Percentiles rank a stretch among this genome's conserved stretches.
phyloP scores from a whole-genome alignment of 2,113 vertebrate species.

The Donacobius atricapilla region DNA sequence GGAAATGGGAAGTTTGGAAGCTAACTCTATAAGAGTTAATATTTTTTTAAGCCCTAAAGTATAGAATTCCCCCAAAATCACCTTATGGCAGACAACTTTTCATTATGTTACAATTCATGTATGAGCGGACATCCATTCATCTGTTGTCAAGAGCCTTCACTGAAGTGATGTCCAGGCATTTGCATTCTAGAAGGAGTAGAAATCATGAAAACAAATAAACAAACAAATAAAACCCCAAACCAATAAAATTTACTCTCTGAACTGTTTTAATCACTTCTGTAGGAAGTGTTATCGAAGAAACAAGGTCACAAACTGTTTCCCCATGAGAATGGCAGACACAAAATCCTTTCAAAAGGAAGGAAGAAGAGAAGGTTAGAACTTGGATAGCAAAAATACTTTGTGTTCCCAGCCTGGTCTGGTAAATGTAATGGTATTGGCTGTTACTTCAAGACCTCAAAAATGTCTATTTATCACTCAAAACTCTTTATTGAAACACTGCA shows the following conservation, averaged over 20 bases:
- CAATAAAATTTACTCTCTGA: background rate
- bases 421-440: background rate
- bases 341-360: background rate
- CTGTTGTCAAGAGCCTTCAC: background rate
- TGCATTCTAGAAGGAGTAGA: background rate
- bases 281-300: background rate
- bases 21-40: background rate
- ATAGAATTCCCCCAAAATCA: background rate
- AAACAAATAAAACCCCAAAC: fast-evolving
- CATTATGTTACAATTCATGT: background rate
- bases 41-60: background rate
- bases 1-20: background rate
- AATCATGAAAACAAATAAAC: background rate
- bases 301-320: background rate
- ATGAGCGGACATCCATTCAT: background rate
- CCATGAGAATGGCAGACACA: background rate
- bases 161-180: background rate
- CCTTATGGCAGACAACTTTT: background rate
- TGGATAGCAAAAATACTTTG: background rate
- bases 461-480: background rate
- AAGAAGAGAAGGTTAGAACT: background rate
- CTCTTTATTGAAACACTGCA: background rate
- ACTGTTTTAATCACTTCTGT: background rate
- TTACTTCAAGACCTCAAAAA: background rate
- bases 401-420: background rate